Percentiles rank a stretch among this genome's conserved stretches.
Evolutionary conservation across 2,888 invertebrate species (phyloP).

Genomic region (Coenonympha arcania): DNA sequence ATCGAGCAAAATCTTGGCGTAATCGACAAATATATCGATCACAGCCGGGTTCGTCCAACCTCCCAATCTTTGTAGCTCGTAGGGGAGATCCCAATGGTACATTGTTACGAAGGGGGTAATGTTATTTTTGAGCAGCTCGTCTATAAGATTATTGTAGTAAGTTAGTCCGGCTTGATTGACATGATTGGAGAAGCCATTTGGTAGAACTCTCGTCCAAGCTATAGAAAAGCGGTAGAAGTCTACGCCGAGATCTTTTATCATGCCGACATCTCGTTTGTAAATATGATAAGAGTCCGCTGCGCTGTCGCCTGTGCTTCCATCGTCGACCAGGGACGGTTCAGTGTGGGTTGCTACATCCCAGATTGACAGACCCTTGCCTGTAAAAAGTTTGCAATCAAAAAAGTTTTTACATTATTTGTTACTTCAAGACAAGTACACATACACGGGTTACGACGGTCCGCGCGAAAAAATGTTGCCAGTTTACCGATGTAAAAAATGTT

Average conservation of each 20-base stretch:
- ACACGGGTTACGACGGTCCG: no score
- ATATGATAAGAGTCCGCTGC: conserved; percentile 76
- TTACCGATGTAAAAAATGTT: no score
- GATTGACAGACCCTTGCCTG: conserved; percentile 75
- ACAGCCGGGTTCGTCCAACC: conserved; percentile 70
- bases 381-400: no score
- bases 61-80: conserved; percentile 69
- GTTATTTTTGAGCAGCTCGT: conserved; percentile 52
- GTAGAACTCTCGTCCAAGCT: conserved; percentile 78
- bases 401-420: no score
- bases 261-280: conserved; percentile 70
- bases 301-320: conserved; percentile 62
- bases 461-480: no score
- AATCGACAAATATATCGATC: conserved; percentile 65
- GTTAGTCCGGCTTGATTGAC: conserved; percentile 77
- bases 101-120: conserved; percentile 75
- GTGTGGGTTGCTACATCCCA: conserved; percentile 65
- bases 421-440: no score
- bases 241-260: conserved; percentile 59
- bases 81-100: conserved; percentile 73
- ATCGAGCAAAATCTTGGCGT: conserved; percentile 57
- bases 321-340: conserved; percentile 40
- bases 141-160: conserved; percentile 78
- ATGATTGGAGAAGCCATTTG: conserved; percentile 67
- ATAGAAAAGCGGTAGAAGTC: conserved; percentile 75